A percentile compares a stretch with the other conserved stretches of the same genome.
Evolutionary conservation across 2,113 vertebrate species (phyloP).

Genomic region (Dromas ardeola): DNA sequence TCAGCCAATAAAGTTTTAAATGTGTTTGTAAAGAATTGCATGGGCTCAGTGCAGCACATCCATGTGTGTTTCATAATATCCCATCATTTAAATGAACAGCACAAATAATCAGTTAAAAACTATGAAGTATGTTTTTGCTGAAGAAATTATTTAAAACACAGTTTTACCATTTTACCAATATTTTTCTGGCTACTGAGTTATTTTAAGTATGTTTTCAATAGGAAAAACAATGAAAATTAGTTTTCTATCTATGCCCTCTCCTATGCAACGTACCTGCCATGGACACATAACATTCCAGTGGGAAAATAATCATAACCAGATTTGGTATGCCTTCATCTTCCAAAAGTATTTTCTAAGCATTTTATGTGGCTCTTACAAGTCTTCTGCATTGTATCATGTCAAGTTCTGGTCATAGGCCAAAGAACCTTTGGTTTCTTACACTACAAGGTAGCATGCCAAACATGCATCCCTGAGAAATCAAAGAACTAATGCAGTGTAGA

Average conservation of each 20-base stretch:
- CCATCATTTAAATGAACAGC: not conserved
- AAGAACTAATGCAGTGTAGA: not conserved
- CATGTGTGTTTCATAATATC: slow-evolving; percentile 11
- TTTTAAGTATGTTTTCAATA: not conserved
- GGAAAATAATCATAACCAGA: slow-evolving; percentile 47
- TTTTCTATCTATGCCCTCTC: not conserved
- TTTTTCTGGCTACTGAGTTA: not conserved
- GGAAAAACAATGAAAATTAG: not conserved
- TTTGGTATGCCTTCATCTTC: slow-evolving; percentile 55
- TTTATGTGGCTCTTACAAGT: slow-evolving; percentile 2
- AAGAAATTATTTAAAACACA: not conserved
- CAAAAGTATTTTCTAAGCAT: slow-evolving; percentile 27
- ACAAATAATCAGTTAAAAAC: slow-evolving; percentile 16
- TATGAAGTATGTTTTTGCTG: not conserved
- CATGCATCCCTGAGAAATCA: not conserved
- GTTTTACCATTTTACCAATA: not conserved
- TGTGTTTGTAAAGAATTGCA: slow-evolving; percentile 28
- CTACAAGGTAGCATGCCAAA: not conserved
- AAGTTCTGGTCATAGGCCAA: not conserved
- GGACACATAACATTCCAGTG: not conserved
- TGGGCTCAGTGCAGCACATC: not conserved
- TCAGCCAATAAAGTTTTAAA: slow-evolving; percentile 67
- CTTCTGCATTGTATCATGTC: not conserved
- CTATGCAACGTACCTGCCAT: not conserved
- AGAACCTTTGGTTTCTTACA: not conserved